Evolutionary conservation across 2,113 vertebrate genomes (phyloP), one percentile per base, ranked within the genome.

Genomic region (Anarhynchus alexandrinus): DNA sequence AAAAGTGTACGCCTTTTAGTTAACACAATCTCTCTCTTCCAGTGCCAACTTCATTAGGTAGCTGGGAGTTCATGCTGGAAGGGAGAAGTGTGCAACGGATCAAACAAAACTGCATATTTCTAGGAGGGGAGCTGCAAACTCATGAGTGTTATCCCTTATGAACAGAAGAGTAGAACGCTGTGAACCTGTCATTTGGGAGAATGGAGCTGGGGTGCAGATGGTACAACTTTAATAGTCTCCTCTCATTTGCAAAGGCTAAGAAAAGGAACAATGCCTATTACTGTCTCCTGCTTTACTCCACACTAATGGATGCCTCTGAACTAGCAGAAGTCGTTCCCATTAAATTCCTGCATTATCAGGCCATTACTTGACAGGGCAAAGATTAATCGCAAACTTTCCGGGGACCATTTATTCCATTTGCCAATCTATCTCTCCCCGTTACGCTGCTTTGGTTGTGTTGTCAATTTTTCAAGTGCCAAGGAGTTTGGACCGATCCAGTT

Each of bases 381-480:
- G 97, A 98, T 97, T 97, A 97, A 98, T 97, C 65, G 2, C 88
- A 94, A 96, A 97, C 97, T 97, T 97, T 93, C 94, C 0, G 10
- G 96, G 92, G 93, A 96, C 82, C 91, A 96, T 97, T 97, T 97
- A 97, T 97, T 95, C 94, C 94, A 93, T 96, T 97, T 97, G 94
- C 96, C 95, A 96, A 97, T 97, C 96, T 96, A 92, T 97, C 95
- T 96, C 92, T 96, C 90, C 92, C 91, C 23, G 82, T 95, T 97
- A 96, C 15, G 49, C 95, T 94, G 85, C 96, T 95, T 95, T 88
- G 91, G 96, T 88, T 92, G 79, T 95, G 92, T 91, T 97, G 97
- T 97, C 97, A 96, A 92, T 97, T 97, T 97, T 97, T 97, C 94
- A 97, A 97, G 94, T 96, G 96, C 88, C 93, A 95, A 96, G 92